Percentiles rank a stretch among this genome's conserved stretches.
Evolutionary conservation across 2,888 invertebrate species (phyloP).

Genomic region (Drosophila siamana): DNA sequence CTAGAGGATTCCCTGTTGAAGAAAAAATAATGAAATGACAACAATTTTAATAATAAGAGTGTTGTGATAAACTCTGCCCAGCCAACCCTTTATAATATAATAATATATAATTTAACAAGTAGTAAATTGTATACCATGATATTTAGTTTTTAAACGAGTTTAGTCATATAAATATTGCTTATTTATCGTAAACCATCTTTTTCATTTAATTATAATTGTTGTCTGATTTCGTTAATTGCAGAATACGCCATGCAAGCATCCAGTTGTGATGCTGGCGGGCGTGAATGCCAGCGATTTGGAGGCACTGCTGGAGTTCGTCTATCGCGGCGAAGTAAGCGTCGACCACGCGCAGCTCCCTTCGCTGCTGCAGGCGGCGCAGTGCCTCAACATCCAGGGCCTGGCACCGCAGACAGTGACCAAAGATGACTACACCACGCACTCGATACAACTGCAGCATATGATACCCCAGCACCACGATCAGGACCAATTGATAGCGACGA

Average conservation of each 20-base stretch:
- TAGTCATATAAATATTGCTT: too few species aligned
- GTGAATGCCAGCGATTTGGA: constrained; percentile 88
- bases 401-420: constrained; percentile 86
- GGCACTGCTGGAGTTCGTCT: constrained; percentile 88
- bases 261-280: constrained; percentile 88
- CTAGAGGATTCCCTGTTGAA: too few species aligned
- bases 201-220: background rate
- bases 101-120: too few species aligned
- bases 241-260: constrained; percentile 89
- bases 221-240: constrained; percentile 60
- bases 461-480: constrained; percentile 85
- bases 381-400: constrained; percentile 88
- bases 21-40: too few species aligned
- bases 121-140: too few species aligned
- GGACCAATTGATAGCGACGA: constrained; percentile 85
- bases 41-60: too few species aligned
- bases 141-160: too few species aligned
- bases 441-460: constrained; percentile 85
- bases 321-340: constrained; percentile 88
- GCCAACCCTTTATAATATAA: too few species aligned
- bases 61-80: too few species aligned
- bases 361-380: constrained; percentile 88
- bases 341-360: constrained; percentile 88
- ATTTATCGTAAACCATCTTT: too few species aligned
- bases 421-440: constrained; percentile 85